Evolutionary conservation across 2,888 invertebrate species (phyloP).

Genomic region (Heliconius hortense): DNA sequence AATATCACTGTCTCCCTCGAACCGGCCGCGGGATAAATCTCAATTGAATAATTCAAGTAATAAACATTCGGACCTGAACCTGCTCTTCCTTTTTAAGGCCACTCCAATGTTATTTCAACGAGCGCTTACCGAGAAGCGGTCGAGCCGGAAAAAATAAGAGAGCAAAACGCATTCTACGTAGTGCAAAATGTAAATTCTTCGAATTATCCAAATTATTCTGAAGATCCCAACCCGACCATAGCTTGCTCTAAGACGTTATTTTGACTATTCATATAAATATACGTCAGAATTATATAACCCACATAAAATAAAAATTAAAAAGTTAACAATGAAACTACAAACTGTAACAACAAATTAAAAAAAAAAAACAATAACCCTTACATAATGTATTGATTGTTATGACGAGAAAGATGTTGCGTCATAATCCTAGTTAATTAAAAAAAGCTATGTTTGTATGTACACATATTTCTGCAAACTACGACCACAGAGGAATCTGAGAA

Average conservation of each 20-base stretch:
- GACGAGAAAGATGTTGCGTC: neutral
- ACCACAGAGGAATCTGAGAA: slow-evolving; percentile 6
- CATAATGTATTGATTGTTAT: neutral
- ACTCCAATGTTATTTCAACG: slow-evolving; percentile 47
- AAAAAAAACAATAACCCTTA: neutral
- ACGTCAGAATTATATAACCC: neutral
- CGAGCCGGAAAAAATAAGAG: slow-evolving; percentile 47
- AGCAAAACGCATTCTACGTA: slow-evolving; percentile 49
- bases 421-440: slow-evolving; percentile 6
- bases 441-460: neutral
- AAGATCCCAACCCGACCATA: slow-evolving; percentile 22
- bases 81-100: slow-evolving; percentile 48
- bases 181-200: slow-evolving; percentile 50
- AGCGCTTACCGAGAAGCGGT: slow-evolving; percentile 47
- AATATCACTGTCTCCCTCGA: slow-evolving; percentile 39
- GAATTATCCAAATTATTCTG: slow-evolving; percentile 45
- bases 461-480: slow-evolving; percentile 10
- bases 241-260: neutral
- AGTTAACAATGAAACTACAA: neutral
- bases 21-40: slow-evolving; percentile 44
- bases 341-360: slow-evolving; percentile 3
- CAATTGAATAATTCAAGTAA: slow-evolving; percentile 52
- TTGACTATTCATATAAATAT: neutral
- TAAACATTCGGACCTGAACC: slow-evolving; percentile 49
- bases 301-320: neutral